Evolutionary conservation across 2,113 vertebrate genomes (phyloP).

Genomic region (Lasiurus borealis): DNA sequence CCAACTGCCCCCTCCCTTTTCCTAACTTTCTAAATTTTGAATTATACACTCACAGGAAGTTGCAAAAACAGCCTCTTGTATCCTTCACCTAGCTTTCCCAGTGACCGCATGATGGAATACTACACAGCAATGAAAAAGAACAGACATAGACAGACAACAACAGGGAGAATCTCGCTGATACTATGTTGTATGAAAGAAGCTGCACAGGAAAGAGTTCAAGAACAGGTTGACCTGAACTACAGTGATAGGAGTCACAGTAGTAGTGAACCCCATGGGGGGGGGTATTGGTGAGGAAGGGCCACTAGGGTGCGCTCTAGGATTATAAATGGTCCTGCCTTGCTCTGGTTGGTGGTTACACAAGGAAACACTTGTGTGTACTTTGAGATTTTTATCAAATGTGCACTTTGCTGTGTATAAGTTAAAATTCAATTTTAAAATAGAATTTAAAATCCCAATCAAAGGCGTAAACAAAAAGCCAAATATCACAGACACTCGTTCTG

Average conservation of each 20-base stretch:
- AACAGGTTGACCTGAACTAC: background rate
- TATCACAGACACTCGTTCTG: background rate
- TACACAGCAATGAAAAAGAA: background rate
- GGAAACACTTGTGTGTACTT: accelerated
- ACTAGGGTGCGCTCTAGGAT: background rate
- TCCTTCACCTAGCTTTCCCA: no score
- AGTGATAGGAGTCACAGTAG: background rate
- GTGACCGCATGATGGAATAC: background rate
- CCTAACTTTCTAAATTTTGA: background rate
- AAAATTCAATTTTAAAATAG: background rate
- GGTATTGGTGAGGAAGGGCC: background rate
- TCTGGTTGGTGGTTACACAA: background rate
- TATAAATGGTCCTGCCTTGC: accelerated
- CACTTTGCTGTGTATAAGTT: background rate
- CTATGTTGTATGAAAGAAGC: background rate
- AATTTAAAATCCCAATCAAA: background rate
- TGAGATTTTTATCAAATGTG: background rate
- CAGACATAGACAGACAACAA: accelerated
- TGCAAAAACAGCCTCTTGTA: no score
- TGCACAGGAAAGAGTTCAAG: background rate
- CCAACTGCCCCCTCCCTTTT: background rate
- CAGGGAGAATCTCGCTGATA: background rate
- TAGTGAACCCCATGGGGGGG: background rate
- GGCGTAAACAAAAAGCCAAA: background rate
- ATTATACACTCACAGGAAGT: no score